Base-by-base conservation (phyloP, 2,888 invertebrate species). In the Lacanobia wlatinum region DNA sequence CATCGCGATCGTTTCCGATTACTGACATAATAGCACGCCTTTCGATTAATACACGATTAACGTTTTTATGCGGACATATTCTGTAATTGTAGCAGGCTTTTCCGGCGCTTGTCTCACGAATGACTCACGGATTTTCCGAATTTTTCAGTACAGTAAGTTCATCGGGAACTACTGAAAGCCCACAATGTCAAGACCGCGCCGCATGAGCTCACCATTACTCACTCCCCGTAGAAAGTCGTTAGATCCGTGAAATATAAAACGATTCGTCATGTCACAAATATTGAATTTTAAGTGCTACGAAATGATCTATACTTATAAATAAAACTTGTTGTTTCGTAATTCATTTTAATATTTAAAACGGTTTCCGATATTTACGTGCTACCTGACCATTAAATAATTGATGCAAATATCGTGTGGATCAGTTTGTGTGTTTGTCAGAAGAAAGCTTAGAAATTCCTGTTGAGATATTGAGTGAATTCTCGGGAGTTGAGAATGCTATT, bases 41-140 rank as follows among this genome's bases (percentile, higher is more conserved):
- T 93, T 93, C 90, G 90, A 92, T 90, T 87, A 89, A 83, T 84
- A 78, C 72, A 64, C 58, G 80, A 87, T 76, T 88, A 83, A 58
- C 38, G 34, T 82, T 91, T 93, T 92, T 91, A 85, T 87, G 87
- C 83, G 85, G 87, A 90, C 89, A 89, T 89, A 77, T 86, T 88
- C 87, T 90, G 84, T 90, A 90, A 93, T 92, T 90, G 90, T 88
- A 87, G 48, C 89, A 91, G 94, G 92, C 93, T 94, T 95, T 95
- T 94, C 94, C 94, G 91, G 90, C 83, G 88, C 78, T 90, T 87
- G 92, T 90, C 87, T 92, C 89, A 90, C 83, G 83, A 85, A 78
- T 96, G 96, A 96, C 87, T 96, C 96, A 96, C 84, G 94, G 93
- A 91, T 93, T 96, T 96, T 88, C 95, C 95, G 91, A 94, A 95